Base-by-base conservation (phyloP, 2,113 vertebrate species). In the Cichladusa arquata region DNA sequence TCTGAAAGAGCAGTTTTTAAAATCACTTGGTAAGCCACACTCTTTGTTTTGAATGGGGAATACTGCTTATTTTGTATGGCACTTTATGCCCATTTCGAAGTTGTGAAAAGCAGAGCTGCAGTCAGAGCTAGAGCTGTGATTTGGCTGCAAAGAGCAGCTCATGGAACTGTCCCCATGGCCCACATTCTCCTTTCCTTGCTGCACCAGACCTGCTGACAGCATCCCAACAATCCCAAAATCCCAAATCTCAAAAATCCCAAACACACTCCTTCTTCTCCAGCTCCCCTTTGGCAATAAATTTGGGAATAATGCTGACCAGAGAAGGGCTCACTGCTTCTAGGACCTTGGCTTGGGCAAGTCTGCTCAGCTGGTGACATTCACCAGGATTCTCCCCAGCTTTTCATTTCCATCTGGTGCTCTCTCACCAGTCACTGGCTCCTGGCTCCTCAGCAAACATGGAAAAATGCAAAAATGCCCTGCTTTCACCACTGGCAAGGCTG, bases 1-100 rank as follows among this genome's bases (percentile, higher is more conserved):
- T 90, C 92, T 83, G 86, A 97, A 94, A 92, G 90, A 82, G 83
- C 56, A 81, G 88, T 70, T 95, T 86, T 71, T 95, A 56, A 92
- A 92, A 93, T 71, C 72, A 84, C 76, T 74, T 73, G 26, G 56
- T 93, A 94, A 96, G 88, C 51, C 67, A 94, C 23, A 72, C 70
- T 88, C 48, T 61, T 51, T 67, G 69, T 74, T 96, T 57, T 81
- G 91, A 93, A 93, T 69, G 77, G 70, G 84, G 91, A 71, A 65
- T 50, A 76, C 28, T 50, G 47, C 22, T 74, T 70, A 58, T 50
- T 92, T 50, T 66, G 19, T 47, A 19, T 7, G 22, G 51, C 14
- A 54, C 44, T 86, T 90, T 15, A 60, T 67, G 51, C 19, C 26
- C 42, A 51, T 88, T 71, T 78, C 23, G 17, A 94, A 92, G 36